Conservation (phyloP, 2,888 invertebrate genomes). For the Brassicogethes aeneus region DNA sequence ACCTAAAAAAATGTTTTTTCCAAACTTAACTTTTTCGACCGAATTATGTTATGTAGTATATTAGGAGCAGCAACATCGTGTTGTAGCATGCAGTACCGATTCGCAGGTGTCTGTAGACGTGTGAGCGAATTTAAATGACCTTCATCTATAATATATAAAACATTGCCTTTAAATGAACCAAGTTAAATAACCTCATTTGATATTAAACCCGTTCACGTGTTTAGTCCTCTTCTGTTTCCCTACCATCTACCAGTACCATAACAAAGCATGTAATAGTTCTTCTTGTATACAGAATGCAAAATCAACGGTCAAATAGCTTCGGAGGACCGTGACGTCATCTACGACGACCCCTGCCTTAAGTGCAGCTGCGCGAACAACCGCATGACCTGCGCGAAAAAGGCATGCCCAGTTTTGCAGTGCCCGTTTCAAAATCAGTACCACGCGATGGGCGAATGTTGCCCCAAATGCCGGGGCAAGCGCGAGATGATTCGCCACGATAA, state of each 20-base stretch:
- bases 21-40: too few relatives aligned
- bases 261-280: too few relatives aligned
- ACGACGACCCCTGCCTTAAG: conserved; percentile 79
- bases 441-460: conserved; percentile 74
- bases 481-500: conserved; percentile 37
- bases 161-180: conserved; percentile 23
- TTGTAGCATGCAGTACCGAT: too few relatives aligned
- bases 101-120: conserved; percentile 24
- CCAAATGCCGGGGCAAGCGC: conserved; percentile 40
- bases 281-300: conserved; percentile 37
- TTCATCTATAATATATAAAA: conserved; percentile 28
- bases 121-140: conserved; percentile 28
- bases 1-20: too few relatives aligned
- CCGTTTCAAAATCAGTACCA: conserved; percentile 58
- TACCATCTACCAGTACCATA: too few relatives aligned
- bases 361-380: conserved; percentile 65
- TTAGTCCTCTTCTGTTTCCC: conserved; percentile 1
- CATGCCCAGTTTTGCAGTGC: conserved; percentile 86
- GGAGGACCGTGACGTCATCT: conserved; percentile 65
- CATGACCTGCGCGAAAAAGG: conserved; percentile 72
- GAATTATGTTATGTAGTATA: too few relatives aligned
- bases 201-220: conserved; percentile 22
- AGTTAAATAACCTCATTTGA: conserved; percentile 30
- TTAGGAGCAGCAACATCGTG: too few relatives aligned
- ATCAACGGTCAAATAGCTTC: conserved; percentile 76